phyloP scores from a whole-genome alignment of 1,140 invertebrate species.

The Tetramorium parvispinum region DNA sequence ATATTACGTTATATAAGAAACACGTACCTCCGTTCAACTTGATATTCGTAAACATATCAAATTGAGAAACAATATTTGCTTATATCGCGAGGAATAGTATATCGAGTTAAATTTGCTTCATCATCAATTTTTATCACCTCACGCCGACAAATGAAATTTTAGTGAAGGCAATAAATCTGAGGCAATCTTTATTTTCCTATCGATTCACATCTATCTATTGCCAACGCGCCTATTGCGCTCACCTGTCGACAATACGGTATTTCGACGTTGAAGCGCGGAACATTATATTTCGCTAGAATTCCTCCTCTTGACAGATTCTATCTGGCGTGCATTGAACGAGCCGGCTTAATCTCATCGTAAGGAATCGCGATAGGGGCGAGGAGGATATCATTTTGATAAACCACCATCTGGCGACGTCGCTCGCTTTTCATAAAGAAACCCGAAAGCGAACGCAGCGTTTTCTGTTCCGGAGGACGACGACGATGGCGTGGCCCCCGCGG shows the following conservation, averaged over 20 bases:
- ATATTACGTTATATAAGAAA: conserved; percentile 4
- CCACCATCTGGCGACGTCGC: background rate
- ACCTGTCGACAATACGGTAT: background rate
- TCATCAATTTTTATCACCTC: background rate
- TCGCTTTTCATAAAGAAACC: conserved; percentile 16
- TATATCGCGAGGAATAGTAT: background rate
- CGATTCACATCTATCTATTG: conserved; percentile 5
- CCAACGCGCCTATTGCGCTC: background rate
- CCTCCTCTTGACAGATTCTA: background rate
- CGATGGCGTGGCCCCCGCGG: background rate
- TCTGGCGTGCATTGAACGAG: conserved; percentile 1
- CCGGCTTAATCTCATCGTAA: conserved; percentile 28
- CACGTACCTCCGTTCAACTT: background rate
- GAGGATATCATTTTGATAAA: conserved; percentile 45
- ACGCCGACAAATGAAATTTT: conserved; percentile 25
- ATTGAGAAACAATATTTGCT: background rate
- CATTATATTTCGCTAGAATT: conserved; percentile 20
- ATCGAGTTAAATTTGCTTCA: background rate
- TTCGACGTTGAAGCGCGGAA: conserved; percentile 1
- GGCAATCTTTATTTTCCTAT: conserved; percentile 22
- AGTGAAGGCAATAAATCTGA: conserved; percentile 13
- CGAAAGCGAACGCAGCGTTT: conserved; percentile 24
- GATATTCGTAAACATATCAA: background rate
- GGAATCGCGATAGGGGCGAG: background rate
- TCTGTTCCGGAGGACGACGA: background rate